Evolutionary conservation across 30 jellyfish, hydroid and myxozoan species (phyloP), one percentile per base, ranked within the genome.

Genomic region (Clytia hemisphaerica): DNA sequence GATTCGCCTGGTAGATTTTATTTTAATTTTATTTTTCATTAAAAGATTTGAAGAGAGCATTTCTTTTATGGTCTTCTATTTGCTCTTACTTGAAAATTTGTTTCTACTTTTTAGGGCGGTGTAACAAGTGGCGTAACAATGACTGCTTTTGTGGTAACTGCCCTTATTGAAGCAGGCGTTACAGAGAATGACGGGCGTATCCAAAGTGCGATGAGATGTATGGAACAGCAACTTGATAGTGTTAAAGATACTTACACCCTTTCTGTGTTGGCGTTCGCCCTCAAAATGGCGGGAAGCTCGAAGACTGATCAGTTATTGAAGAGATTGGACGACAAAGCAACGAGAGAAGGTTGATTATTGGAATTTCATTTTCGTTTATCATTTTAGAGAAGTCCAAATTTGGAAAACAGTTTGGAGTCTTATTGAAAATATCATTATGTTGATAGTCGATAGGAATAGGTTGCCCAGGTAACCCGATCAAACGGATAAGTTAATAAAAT

Each of bases 91-190:
- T 34, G 58, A 18, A 72, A 7, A 18, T 2, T 30, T 5, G 30
- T 4, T 45, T 29, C 21, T 9, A 24, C 58, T 4, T 48, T 76
- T 5, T 42, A 85, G 95, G 95, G 95, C 47, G 95, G 95, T 29
- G 95, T 85, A 6, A 51, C 44, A 37, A 71, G 84, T 38, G 94
- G 90, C 21, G 76, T 77, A 14, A 77, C 95, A 2, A 68, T 85
- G 73, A 76, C 95, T 42, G 95, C 94, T 38, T 85, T 79, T 72
- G 95, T 85, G 27, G 77, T 85, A 12, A 66, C 63, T 47, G 83
- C 95, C 4, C 79, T 85, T 16, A 30, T 85, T 42, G 95, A 76
- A 45, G 82, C 95, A 26, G 95, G 66, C 16, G 33, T 77, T 67
- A 18, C 22, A 3, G 45, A 71, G 22, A 35, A 49, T 28, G 93